Conservation (phyloP, 2,888 invertebrate genomes). For the Plebejus anna region DNA sequence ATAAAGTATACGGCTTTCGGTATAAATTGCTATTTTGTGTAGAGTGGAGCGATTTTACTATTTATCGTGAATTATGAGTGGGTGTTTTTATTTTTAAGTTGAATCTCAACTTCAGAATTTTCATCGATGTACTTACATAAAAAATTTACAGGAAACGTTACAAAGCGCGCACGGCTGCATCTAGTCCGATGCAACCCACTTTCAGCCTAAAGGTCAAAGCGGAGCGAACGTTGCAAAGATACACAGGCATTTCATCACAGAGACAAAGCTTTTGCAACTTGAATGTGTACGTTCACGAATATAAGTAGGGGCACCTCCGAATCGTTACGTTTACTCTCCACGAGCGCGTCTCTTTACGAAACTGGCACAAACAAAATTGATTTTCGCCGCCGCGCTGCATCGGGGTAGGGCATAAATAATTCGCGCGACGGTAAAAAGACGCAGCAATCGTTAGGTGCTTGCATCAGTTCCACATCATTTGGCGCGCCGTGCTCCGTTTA, state of each 20-base stretch:
- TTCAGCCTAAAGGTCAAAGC: slow-evolving; percentile 9
- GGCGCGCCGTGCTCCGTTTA: slow-evolving; percentile 46
- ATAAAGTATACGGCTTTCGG: neutral
- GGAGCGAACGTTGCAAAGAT: neutral
- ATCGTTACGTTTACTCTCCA: neutral
- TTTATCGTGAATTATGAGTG: neutral
- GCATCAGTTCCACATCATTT: slow-evolving; percentile 64
- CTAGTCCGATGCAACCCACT: slow-evolving; percentile 10
- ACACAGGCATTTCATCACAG: slow-evolving; percentile 8
- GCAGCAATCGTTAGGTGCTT: slow-evolving; percentile 61
- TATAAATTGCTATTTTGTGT: neutral
- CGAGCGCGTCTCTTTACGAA: slow-evolving; percentile 15
- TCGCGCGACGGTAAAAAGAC: slow-evolving; percentile 50
- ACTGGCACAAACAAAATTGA: slow-evolving; percentile 30
- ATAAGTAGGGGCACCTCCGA: neutral
- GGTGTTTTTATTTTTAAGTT: neutral
- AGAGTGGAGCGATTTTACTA: neutral
- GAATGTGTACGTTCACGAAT: neutral
- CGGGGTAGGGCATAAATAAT: slow-evolving; percentile 50
- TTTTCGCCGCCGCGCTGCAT: slow-evolving; percentile 25
- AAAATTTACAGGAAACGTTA: slow-evolving; percentile 2
- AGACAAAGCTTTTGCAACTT: slow-evolving; percentile 4
- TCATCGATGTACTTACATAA: neutral
- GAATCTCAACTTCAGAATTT: neutral
- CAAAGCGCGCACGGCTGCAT: neutral